Conservation (phyloP, 1,140 invertebrate species). For the Hydropsyche tenuis region DNA sequence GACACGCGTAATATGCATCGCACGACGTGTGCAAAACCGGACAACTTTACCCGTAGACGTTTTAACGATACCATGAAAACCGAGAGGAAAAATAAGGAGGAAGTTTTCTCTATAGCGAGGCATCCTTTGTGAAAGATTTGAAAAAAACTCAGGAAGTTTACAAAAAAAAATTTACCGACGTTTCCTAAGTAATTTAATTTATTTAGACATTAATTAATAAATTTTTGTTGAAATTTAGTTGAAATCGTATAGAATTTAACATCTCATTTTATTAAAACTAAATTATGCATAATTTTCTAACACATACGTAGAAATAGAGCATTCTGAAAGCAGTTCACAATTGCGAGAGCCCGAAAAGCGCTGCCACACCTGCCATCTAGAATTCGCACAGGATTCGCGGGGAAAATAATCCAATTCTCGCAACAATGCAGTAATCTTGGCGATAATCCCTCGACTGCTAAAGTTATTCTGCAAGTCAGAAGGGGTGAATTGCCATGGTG, state of each 20-base stretch:
- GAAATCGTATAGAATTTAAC: too few relatives aligned
- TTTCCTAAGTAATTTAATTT: too few relatives aligned
- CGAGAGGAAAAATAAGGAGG: neutral
- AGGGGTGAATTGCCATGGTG: neutral
- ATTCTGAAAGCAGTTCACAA: too few relatives aligned
- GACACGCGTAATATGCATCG: neutral
- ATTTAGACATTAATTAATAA: too few relatives aligned
- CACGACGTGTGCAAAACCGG: neutral
- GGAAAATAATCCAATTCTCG: constrained; percentile 23
- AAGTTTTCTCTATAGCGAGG: neutral
- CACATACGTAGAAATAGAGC: too few relatives aligned
- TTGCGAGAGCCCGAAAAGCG: neutral
- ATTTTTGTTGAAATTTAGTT: too few relatives aligned
- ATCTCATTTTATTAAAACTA: too few relatives aligned
- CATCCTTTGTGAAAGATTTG: neutral
- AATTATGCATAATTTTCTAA: too few relatives aligned
- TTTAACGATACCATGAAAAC: too few relatives aligned
- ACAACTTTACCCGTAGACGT: too few relatives aligned
- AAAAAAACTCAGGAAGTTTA: neutral
- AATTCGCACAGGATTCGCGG: constrained; percentile 6
- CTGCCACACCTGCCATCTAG: neutral
- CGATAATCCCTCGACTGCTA: constrained; percentile 15
- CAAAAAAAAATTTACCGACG: too few relatives aligned
- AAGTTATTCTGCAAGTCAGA: constrained; percentile 9
- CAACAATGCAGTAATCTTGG: constrained; percentile 33